phyloP scores from a whole-genome alignment of 2,888 invertebrate species.

The Athripsodes cinereus region DNA sequence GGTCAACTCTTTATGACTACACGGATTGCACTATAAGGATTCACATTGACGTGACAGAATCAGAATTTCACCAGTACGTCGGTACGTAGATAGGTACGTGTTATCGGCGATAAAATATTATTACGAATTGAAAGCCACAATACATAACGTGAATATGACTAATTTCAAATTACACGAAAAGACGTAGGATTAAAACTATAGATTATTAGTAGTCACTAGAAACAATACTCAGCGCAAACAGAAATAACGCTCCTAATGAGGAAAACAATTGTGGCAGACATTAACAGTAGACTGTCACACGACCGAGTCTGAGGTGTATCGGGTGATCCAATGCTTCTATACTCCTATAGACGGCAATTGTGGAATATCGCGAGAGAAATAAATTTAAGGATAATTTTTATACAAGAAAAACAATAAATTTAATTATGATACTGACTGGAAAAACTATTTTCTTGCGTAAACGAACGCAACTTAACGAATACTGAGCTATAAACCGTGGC shows the following conservation, averaged over 20 bases:
- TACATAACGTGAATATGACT: not conserved
- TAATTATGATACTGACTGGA: not conserved
- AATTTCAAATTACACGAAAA: not conserved
- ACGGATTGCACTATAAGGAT: no score
- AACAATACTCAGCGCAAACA: not conserved
- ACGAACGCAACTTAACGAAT: slow-evolving; percentile 29
- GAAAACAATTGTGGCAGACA: not conserved
- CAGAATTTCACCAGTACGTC: no score
- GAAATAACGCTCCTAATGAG: not conserved
- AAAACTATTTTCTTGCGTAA: slow-evolving; percentile 11
- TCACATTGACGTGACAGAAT: no score
- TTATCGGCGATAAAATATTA: no score
- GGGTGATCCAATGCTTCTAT: no score
- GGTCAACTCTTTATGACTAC: no score
- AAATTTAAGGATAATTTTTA: not conserved
- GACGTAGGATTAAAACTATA: not conserved
- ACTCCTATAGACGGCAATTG: no score
- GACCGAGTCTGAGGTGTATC: not conserved
- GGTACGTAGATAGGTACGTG: no score
- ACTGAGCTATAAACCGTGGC: slow-evolving; percentile 21
- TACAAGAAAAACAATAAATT: no score
- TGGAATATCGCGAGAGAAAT: no score
- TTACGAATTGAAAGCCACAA: no score
- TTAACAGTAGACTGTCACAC: not conserved
- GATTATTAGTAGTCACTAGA: not conserved